Percentiles rank a stretch among this genome's conserved stretches.
Evolutionary conservation across 2,888 invertebrate species (phyloP).

Genomic region (Agelastica alni): DNA sequence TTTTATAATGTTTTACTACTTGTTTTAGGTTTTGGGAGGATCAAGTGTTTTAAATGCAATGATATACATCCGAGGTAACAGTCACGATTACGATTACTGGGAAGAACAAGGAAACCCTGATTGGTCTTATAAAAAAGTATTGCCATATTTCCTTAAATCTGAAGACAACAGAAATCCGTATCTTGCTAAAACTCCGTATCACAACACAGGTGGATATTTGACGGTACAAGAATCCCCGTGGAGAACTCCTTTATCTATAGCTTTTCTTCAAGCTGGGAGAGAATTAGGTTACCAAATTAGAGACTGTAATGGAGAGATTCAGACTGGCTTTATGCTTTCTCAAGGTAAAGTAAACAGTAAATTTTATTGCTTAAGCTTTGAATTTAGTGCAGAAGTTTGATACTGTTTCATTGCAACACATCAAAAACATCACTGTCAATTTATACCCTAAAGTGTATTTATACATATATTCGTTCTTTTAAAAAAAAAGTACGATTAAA

Average conservation of each 20-base stretch:
- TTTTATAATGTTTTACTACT: no score
- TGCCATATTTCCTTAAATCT: slow-evolving; percentile 85
- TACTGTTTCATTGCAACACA: no score
- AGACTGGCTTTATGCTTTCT: slow-evolving; percentile 85
- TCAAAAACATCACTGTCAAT: no score
- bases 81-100: slow-evolving; percentile 87
- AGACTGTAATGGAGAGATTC: slow-evolving; percentile 81
- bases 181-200: slow-evolving; percentile 73
- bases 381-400: neutral
- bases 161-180: slow-evolving; percentile 89
- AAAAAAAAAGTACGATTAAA: no score
- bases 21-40: slow-evolving; percentile 72
- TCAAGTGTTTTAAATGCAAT: slow-evolving; percentile 88
- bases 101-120: slow-evolving; percentile 80
- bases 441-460: no score
- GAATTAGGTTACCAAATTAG: slow-evolving; percentile 82
- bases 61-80: slow-evolving; percentile 89
- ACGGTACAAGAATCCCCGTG: slow-evolving; percentile 86
- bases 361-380: neutral
- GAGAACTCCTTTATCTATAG: slow-evolving; percentile 79
- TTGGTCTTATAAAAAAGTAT: slow-evolving; percentile 82
- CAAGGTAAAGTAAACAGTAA: no score
- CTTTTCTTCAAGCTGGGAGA: slow-evolving; percentile 79
- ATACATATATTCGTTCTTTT: no score
- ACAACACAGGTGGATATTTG: slow-evolving; percentile 76